Conservation (phyloP, 2,888 invertebrate species). For the Dynastes hyllus region DNA sequence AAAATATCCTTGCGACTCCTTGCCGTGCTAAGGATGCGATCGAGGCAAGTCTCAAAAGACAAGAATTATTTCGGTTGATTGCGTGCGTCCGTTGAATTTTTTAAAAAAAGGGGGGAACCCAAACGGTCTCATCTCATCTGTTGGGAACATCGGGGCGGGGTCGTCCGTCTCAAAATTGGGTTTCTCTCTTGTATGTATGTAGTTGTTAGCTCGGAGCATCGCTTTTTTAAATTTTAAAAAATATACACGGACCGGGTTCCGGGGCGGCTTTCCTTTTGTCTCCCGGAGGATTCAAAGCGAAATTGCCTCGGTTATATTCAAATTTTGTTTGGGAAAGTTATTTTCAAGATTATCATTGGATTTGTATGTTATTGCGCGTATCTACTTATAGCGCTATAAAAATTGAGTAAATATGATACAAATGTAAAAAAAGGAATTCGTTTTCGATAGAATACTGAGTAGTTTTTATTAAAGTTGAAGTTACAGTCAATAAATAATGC, state of each 20-base stretch:
- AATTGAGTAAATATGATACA: no score
- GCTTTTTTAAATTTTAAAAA: slow-evolving; percentile 52
- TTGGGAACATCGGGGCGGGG: slow-evolving; percentile 17
- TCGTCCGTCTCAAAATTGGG: slow-evolving; percentile 44
- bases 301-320: slow-evolving; percentile 37
- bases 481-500: no score
- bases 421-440: no score
- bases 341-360: slow-evolving; percentile 22
- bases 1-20: slow-evolving; percentile 51
- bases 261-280: slow-evolving; percentile 33
- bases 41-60: slow-evolving; percentile 54
- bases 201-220: neutral
- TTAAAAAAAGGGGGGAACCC: no score
- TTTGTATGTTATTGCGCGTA: neutral
- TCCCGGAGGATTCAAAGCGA: slow-evolving; percentile 5
- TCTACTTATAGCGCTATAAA: neutral
- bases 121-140: slow-evolving; percentile 27
- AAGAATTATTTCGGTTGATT: slow-evolving; percentile 59
- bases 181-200: slow-evolving; percentile 18
- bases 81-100: slow-evolving; percentile 64
- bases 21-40: slow-evolving; percentile 51
- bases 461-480: no score
- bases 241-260: slow-evolving; percentile 40
- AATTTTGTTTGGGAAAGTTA: slow-evolving; percentile 26
- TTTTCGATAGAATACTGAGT: no score